Conservation (phyloP, 2,113 vertebrate species). For the Corythornis vintsioides region DNA sequence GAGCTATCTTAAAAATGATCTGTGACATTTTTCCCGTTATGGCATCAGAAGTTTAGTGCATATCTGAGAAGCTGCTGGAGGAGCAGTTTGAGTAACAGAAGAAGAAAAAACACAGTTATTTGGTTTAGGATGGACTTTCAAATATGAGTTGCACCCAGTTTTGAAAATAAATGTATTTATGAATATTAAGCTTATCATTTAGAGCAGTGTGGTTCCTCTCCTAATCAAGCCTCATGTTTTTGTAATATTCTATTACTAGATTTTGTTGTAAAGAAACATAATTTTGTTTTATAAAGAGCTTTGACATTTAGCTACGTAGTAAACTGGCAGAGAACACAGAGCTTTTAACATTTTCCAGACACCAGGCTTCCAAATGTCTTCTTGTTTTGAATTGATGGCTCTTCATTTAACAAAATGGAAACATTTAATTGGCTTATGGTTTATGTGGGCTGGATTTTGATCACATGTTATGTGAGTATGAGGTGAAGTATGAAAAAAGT, state of each 20-base stretch:
- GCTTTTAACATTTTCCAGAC: constrained; percentile 30
- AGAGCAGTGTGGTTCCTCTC: background rate
- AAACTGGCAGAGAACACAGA: background rate
- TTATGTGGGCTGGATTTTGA: constrained; percentile 8
- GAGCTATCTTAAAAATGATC: background rate
- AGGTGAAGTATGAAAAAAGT: background rate
- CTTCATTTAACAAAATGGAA: constrained; percentile 43
- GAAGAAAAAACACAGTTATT: background rate
- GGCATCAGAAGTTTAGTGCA: background rate
- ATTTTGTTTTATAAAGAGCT: background rate
- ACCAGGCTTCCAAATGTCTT: background rate
- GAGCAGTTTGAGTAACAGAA: background rate
- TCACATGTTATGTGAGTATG: background rate
- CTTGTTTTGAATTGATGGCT: constrained; percentile 13
- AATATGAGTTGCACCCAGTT: background rate
- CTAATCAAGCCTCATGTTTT: background rate
- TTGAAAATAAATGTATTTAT: background rate
- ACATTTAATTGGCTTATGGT: constrained; percentile 34
- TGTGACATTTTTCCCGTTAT: background rate
- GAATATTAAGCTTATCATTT: background rate
- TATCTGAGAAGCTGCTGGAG: background rate
- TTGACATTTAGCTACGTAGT: constrained; percentile 18
- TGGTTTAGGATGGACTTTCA: background rate
- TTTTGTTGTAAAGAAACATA: constrained; percentile 4
- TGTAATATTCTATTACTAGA: background rate